phyloP scores from a whole-genome alignment of 35 echinoderm and acorn worm genomes.

The Ophiothrix spiculata region DNA sequence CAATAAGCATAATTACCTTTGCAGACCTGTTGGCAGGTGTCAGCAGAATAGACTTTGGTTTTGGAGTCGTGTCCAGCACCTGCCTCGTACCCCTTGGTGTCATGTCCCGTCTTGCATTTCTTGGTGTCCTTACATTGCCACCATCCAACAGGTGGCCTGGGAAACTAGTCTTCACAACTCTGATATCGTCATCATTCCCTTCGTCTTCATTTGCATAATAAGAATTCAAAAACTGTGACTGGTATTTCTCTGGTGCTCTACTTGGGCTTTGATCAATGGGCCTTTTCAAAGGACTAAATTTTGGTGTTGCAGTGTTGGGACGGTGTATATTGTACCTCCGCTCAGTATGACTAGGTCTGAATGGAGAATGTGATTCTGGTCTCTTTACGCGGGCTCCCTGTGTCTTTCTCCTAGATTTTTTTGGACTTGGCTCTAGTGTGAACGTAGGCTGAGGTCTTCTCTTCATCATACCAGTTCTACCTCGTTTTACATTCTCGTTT shows the following conservation, averaged over 20 bases:
- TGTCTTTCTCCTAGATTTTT: background rate
- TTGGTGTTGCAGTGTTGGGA: background rate
- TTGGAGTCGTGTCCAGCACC: constrained; percentile 27
- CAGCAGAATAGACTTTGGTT: constrained; percentile 75
- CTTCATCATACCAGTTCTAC: background rate
- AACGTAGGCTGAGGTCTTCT: background rate
- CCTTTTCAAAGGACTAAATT: background rate
- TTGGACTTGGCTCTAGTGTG: background rate
- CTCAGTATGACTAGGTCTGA: background rate
- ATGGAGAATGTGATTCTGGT: background rate
- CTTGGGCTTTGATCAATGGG: background rate
- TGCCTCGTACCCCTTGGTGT: too few species aligned
- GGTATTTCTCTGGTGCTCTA: background rate
- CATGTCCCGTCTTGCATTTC: background rate
- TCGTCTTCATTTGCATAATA: background rate
- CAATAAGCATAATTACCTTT: constrained; percentile 26
- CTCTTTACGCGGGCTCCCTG: background rate
- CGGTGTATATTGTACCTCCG: background rate
- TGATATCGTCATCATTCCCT: background rate
- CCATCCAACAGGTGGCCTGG: constrained; percentile 27
- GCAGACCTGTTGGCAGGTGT: constrained; percentile 43
- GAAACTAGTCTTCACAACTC: constrained; percentile 8
- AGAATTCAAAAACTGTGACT: background rate
- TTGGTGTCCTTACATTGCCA: constrained; percentile 32
- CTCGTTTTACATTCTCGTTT: background rate